Evolutionary conservation across 2,888 invertebrate genomes (phyloP).

Genomic region (Chrysolina oricalcia): DNA sequence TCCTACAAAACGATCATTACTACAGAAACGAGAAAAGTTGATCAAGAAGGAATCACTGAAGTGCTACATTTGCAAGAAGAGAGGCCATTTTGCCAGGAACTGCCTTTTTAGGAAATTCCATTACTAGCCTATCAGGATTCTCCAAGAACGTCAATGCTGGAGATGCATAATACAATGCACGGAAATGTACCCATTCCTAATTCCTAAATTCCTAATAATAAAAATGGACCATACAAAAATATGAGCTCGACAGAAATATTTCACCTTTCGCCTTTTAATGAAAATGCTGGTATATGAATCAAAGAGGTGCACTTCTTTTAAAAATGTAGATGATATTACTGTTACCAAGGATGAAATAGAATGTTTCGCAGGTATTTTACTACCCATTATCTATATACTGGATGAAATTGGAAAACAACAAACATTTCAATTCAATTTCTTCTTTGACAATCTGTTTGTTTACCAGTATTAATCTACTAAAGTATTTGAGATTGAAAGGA

Average conservation of each 20-base stretch:
- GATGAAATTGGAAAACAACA: slow-evolving; percentile 30
- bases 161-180: no score
- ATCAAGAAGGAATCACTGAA: no score
- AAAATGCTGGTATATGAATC: no score
- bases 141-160: no score
- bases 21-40: no score
- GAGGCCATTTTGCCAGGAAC: no score
- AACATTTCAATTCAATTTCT: slow-evolving; percentile 36
- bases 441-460: slow-evolving; percentile 56
- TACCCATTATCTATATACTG: slow-evolving; percentile 41
- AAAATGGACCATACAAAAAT: slow-evolving; percentile 26
- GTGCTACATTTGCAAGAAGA: no score
- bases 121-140: no score
- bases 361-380: background rate
- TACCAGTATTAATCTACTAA: slow-evolving; percentile 55
- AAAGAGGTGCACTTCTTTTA: slow-evolving; percentile 25
- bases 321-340: slow-evolving; percentile 19
- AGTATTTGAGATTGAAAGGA: slow-evolving; percentile 48
- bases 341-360: slow-evolving; percentile 14
- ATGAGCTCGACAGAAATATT: slow-evolving; percentile 21
- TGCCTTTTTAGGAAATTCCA: no score
- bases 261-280: slow-evolving; percentile 24
- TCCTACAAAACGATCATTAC: no score
- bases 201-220: background rate
- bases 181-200: no score